Percentiles rank a stretch among this genome's conserved stretches.
These are phyloP conservation scores for Melanostoma mellinum DNA, from an alignment of 2,888 invertebrate species.

Conservation along the genomic window DNA sequence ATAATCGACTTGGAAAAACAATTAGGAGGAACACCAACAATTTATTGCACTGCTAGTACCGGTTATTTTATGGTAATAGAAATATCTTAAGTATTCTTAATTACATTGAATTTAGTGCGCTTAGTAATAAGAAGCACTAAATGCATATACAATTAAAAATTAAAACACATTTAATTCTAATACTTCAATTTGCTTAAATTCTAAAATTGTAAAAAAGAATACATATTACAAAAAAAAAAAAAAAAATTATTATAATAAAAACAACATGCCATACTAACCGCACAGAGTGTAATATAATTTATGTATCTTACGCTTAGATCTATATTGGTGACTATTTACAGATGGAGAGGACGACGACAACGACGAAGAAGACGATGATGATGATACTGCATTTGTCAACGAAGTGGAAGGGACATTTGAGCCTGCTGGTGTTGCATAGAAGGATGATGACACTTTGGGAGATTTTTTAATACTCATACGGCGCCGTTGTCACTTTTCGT, in stretches of 20 bases:
- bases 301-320: constrained; percentile 80
- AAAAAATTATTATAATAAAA: not conserved
- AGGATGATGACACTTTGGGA: constrained; percentile 51
- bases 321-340: constrained; percentile 75
- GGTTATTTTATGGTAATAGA: constrained; percentile 57
- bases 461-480: constrained; percentile 79
- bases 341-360: constrained; percentile 75
- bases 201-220: constrained; percentile 43
- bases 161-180: constrained; percentile 67
- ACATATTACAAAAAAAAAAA: constrained; percentile 56
- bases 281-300: constrained; percentile 82
- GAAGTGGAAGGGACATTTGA: constrained; percentile 76
- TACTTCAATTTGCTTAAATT: constrained; percentile 41
- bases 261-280: constrained; percentile 76
- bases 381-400: constrained; percentile 60
- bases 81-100: constrained; percentile 53
- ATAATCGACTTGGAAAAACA: constrained; percentile 12
- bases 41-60: constrained; percentile 69
- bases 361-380: constrained; percentile 67
- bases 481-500: constrained; percentile 82
- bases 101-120: constrained; percentile 37
- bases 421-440: constrained; percentile 61
- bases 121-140: constrained; percentile 42
- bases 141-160: constrained; percentile 52
- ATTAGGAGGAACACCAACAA: constrained; percentile 50